Evolutionary conservation across 2,113 vertebrate species (phyloP), one percentile per base, ranked within the genome.

Genomic region (Mungos mungo): DNA sequence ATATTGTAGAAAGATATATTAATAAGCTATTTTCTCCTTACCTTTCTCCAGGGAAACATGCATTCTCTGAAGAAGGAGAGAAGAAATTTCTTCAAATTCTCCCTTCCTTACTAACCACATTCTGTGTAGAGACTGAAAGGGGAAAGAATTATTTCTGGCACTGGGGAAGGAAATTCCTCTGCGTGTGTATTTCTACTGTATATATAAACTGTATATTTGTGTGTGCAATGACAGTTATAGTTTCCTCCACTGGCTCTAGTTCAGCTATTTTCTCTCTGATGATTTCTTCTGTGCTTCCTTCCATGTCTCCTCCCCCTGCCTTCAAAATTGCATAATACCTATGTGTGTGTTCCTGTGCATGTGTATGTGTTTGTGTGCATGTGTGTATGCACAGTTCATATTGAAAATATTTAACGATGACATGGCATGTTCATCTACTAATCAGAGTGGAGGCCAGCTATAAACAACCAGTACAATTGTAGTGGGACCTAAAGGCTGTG

Each of bases 221-320:
- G 35, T 52, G 21, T 76, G 13, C 31, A 33, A 0, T 52, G n/a
- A 87, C 63, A 80, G 52, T 45, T 80, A 33, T 29, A 50, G 66
- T 82, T 92, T 90, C 88, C 63, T 74, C 65, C 23, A 71, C 57
- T 86, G 83, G 87, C 79, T 93, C 50, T 83, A 21, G 69, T 76
- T 35, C 18, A 81, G 38, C 50, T 95, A 66, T 95, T 68, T 83
- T 68, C 71, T 94, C 68, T 81, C 76, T 72, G 57, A 74, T 31
- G 60, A 74, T 94, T 90, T 63, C 83, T 68, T 81, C 47, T 94
- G 31, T 91, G 50, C 87, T 96, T 95, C 29, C 45, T 93, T 96
- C 54, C 47, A 16, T 65, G 50, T 65, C 76, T 93, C 35, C 60
- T 38, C 12, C 57, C 15, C 19, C 27, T 2, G 2, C 60, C 27